Percentiles rank a stretch among this genome's conserved stretches.
phyloP scores from a whole-genome alignment of 2,113 vertebrate species.

The Orcinus orca region DNA sequence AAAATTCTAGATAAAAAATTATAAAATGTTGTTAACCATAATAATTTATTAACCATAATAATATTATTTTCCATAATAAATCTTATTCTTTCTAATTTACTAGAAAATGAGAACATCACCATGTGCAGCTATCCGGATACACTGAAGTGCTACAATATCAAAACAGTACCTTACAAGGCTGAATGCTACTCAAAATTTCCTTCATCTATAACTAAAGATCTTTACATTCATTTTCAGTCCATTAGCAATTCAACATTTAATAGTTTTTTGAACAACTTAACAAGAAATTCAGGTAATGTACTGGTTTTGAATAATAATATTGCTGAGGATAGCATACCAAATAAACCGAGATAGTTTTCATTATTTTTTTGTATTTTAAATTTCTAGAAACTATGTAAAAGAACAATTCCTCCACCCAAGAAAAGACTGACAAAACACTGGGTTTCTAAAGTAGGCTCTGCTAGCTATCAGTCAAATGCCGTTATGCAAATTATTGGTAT shows the following conservation, averaged over 20 bases:
- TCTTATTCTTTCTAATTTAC: slow-evolving; percentile 55
- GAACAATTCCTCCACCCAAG: slow-evolving; percentile 11
- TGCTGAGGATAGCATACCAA: not conserved
- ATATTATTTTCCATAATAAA: slow-evolving; percentile 21
- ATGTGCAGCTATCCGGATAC: slow-evolving; percentile 68
- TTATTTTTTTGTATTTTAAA: not conserved
- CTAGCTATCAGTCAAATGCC: not conserved
- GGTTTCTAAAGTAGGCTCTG: not conserved
- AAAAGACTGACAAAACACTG: slow-evolving; percentile 39
- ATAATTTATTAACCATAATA: not conserved
- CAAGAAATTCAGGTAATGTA: slow-evolving; percentile 76
- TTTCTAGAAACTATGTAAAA: slow-evolving; percentile 42
- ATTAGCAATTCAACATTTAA: slow-evolving; percentile 64
- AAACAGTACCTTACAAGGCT: slow-evolving; percentile 56
- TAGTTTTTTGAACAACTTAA: slow-evolving; percentile 59
- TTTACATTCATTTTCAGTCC: slow-evolving; percentile 27
- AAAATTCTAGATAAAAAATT: slow-evolving; percentile 5
- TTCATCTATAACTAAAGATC: slow-evolving; percentile 20
- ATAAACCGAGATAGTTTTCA: not conserved
- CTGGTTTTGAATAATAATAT: not conserved
- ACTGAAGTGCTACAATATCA: slow-evolving; percentile 65
- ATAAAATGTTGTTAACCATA: not conserved
- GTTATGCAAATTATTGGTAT: not conserved
- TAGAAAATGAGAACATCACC: slow-evolving; percentile 82
- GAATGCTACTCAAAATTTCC: slow-evolving; percentile 67